These are phyloP conservation scores for Liparis tanakae DNA, from an alignment of 2,797 vertebrate genomes.

Conservation along the genomic window DNA sequence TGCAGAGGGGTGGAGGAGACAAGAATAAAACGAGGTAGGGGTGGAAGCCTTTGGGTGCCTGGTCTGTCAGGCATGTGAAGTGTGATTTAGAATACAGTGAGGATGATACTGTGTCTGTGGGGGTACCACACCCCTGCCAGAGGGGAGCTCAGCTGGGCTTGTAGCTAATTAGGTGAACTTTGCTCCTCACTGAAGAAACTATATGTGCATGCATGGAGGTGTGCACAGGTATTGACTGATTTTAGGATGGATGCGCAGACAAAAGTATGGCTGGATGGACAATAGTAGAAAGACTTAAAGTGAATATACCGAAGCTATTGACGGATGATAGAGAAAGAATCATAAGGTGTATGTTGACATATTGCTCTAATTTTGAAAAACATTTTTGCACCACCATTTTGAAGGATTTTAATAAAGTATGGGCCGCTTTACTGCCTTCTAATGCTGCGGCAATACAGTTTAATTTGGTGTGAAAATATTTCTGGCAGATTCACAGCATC, in stretches of 20 bases:
- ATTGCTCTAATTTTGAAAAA: conserved; percentile 3
- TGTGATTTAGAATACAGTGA: conserved; percentile 52
- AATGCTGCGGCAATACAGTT: conserved; percentile 44
- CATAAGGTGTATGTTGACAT: conserved; percentile 17
- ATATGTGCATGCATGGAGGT: conserved; percentile 2
- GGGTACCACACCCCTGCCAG: conserved; percentile 60
- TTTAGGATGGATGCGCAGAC: conserved; percentile 8
- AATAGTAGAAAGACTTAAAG: conserved; percentile 24
- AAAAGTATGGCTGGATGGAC: conserved; percentile 8
- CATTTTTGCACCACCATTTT: conserved; percentile 30
- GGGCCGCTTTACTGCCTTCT: conserved; percentile 40
- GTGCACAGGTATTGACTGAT: conserved; percentile 12
- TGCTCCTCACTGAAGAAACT: conserved; percentile 43
- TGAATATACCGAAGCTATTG: conserved; percentile 14
- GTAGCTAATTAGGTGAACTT: conserved; percentile 70
- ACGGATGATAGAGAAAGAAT: conserved; percentile 34
- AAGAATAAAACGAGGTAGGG: conserved; percentile 30
- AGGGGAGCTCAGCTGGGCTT: conserved; percentile 66
- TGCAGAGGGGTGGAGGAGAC: conserved; percentile 57
- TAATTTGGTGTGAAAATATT: conserved; percentile 62
- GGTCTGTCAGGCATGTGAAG: conserved; percentile 68
- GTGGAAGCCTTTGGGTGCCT: conserved; percentile 52
- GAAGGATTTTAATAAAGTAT: conserved; percentile 56
- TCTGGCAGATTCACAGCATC: conserved; percentile 53
- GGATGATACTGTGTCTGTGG: conserved; percentile 53